Percentiles rank a stretch among this genome's conserved stretches.
phyloP scores from a whole-genome alignment of 2,888 invertebrate species.

The Oxystoma pomonae region DNA sequence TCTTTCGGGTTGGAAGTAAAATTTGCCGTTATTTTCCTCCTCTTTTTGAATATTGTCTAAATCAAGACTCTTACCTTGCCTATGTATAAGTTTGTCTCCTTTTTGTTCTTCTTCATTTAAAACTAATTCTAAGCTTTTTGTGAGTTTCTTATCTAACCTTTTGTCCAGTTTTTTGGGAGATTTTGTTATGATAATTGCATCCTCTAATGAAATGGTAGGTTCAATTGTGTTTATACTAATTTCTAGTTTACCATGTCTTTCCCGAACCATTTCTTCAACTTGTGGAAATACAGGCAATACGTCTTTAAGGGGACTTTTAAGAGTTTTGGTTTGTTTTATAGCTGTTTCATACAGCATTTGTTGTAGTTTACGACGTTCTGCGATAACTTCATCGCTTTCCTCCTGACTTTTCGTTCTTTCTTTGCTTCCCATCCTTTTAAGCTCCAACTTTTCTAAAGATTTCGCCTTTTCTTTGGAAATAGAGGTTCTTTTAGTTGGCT shows the following conservation, averaged over 20 bases:
- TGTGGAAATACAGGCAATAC: slow-evolving; percentile 66
- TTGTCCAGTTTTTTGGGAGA: slow-evolving; percentile 67
- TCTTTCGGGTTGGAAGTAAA: slow-evolving; percentile 43
- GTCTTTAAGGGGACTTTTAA: slow-evolving; percentile 71
- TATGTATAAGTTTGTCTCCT: slow-evolving; percentile 38
- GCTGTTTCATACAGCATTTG: slow-evolving; percentile 73
- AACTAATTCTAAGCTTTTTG: slow-evolving; percentile 66
- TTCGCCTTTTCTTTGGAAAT: slow-evolving; percentile 60
- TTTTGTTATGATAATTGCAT: slow-evolving; percentile 72
- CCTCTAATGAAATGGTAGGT: slow-evolving; percentile 51
- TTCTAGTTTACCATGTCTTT: slow-evolving; percentile 70
- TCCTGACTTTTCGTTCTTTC: slow-evolving; percentile 70
- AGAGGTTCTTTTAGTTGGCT: slow-evolving; percentile 48
- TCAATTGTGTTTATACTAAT: slow-evolving; percentile 64
- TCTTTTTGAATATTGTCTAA: slow-evolving; percentile 41
- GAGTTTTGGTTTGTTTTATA: slow-evolving; percentile 69
- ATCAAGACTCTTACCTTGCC: slow-evolving; percentile 47
- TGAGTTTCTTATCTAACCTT: slow-evolving; percentile 46
- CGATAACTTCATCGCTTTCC: slow-evolving; percentile 64
- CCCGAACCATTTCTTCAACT: slow-evolving; percentile 69
- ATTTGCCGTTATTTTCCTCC: slow-evolving; percentile 36
- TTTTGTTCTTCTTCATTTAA: slow-evolving; percentile 43
- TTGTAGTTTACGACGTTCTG: slow-evolving; percentile 69
- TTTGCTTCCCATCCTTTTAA: slow-evolving; percentile 54
- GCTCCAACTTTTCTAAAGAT: slow-evolving; percentile 62